Percentiles rank a stretch among this genome's conserved stretches.
These are phyloP conservation scores for Tenthredo notha DNA, from an alignment of 2,888 invertebrate genomes.

Conservation along the genomic window DNA sequence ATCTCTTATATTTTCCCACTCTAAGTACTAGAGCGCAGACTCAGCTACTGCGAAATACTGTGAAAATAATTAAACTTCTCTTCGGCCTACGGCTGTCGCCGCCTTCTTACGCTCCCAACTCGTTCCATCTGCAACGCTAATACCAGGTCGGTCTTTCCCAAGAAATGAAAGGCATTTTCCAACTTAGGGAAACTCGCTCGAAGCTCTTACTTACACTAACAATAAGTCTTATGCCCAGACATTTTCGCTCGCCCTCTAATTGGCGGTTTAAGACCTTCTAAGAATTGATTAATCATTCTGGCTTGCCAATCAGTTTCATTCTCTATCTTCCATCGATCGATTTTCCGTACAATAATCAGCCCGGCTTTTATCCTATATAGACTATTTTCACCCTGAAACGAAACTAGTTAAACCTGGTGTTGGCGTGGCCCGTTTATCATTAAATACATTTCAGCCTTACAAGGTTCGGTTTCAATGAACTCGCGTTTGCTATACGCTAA, in stretches of 20 bases:
- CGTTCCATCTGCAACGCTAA: conserved; percentile 21
- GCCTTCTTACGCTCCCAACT: conserved; percentile 20
- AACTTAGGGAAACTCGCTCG: not conserved
- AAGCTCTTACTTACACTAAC: conserved; percentile 17
- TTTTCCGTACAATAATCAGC: conserved; percentile 20
- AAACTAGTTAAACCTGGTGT: not conserved
- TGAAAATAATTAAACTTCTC: conserved; percentile 42
- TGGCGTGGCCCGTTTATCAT: not conserved
- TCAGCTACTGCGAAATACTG: conserved; percentile 35
- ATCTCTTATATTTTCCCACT: conserved; percentile 10
- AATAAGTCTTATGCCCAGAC: conserved; percentile 23
- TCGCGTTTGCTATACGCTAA: not conserved
- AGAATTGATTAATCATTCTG: conserved; percentile 20
- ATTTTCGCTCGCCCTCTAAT: conserved; percentile 5
- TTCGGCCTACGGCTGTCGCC: conserved; percentile 39
- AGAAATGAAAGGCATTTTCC: conserved; percentile 23
- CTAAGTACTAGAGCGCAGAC: not conserved
- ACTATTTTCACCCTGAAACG: not conserved
- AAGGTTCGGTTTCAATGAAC: not conserved
- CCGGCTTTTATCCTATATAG: not conserved
- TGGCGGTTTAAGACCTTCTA: conserved; percentile 3
- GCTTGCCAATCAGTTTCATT: conserved; percentile 8
- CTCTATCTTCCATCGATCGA: not conserved
- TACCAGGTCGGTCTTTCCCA: conserved; percentile 24
- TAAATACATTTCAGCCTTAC: not conserved